A percentile compares a stretch with the other conserved stretches of the same genome.
Evolutionary conservation across 2,888 invertebrate genomes (phyloP).

Genomic region (Sarcophaga carnaria): DNA sequence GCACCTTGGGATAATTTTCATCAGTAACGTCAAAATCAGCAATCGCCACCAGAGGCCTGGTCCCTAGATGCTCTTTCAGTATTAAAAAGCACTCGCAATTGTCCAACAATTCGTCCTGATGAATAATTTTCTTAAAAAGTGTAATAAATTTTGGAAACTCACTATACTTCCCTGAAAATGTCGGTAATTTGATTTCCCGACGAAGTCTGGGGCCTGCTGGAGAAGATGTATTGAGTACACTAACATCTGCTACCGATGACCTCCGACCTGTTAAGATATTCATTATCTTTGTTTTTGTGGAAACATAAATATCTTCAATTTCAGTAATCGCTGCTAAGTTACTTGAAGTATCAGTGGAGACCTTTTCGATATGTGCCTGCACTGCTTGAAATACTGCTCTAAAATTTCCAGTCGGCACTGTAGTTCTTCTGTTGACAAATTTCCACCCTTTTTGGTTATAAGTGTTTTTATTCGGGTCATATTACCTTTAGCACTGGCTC

Average conservation of each 20-base stretch:
- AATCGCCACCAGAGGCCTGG: conserved; percentile 50
- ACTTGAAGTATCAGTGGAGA: conserved; percentile 27
- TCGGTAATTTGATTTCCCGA: too few relatives aligned
- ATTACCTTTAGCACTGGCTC: conserved; percentile 49
- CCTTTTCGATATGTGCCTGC: conserved; percentile 59
- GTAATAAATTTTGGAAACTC: conserved; percentile 65
- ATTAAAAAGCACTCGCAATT: conserved; percentile 52
- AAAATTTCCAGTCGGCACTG: conserved; percentile 66
- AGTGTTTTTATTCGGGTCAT: conserved; percentile 54
- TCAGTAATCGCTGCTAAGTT: not conserved
- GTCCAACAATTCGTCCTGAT: conserved; percentile 62
- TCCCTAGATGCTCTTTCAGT: conserved; percentile 47
- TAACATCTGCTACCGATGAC: too few relatives aligned
- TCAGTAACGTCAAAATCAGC: conserved; percentile 65
- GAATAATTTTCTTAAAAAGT: conserved; percentile 63
- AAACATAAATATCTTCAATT: too few relatives aligned
- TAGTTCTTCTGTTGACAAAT: conserved; percentile 50
- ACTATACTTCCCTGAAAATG: too few relatives aligned
- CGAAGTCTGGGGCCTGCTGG: too few relatives aligned
- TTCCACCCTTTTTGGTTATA: conserved; percentile 43
- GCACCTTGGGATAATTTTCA: conserved; percentile 60
- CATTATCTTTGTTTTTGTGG: too few relatives aligned
- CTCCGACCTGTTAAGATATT: too few relatives aligned
- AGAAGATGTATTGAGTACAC: too few relatives aligned
- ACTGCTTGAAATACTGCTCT: conserved; percentile 66